Conservation (phyloP, 2,113 vertebrate genomes). For the Siphamia tubifer region DNA sequence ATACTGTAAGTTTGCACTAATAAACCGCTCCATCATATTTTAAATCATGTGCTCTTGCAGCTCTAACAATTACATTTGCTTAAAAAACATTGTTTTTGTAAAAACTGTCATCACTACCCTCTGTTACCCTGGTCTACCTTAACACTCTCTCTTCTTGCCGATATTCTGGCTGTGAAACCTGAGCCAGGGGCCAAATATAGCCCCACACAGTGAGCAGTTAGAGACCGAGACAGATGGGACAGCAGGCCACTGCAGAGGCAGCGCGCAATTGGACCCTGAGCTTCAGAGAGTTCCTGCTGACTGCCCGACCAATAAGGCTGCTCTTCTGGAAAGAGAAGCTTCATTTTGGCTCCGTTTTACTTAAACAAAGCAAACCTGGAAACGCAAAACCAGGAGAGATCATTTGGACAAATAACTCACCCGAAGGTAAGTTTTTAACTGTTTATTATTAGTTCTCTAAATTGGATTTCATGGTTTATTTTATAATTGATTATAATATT, state of each 20-base stretch:
- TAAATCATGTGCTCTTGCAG: neutral
- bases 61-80: constrained; percentile 19
- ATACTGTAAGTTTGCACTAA: neutral
- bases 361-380: constrained; percentile 62
- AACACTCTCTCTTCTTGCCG: constrained; percentile 78
- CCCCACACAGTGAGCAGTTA: constrained; percentile 81
- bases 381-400: constrained; percentile 21
- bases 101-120: constrained; percentile 37
- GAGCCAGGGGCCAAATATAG: constrained; percentile 97
- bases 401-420: constrained; percentile 31
- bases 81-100: constrained; percentile 12
- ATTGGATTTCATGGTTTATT: neutral
- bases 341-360: constrained; percentile 33
- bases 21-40: neutral
- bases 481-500: neutral
- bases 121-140: constrained; percentile 52
- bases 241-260: constrained; percentile 82
- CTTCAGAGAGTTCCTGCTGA: constrained; percentile 59
- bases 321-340: constrained; percentile 58
- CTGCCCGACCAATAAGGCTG: constrained; percentile 51
- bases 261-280: constrained; percentile 67
- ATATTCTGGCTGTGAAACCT: constrained; percentile 87
- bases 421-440: constrained; percentile 56
- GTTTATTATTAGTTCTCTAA: neutral
- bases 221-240: constrained; percentile 86